A percentile compares a stretch with the other conserved stretches of the same genome.
These are phyloP conservation scores for Brachionus calyciflorus DNA, from an alignment of 1,140 invertebrate species.

Conservation along the genomic window DNA sequence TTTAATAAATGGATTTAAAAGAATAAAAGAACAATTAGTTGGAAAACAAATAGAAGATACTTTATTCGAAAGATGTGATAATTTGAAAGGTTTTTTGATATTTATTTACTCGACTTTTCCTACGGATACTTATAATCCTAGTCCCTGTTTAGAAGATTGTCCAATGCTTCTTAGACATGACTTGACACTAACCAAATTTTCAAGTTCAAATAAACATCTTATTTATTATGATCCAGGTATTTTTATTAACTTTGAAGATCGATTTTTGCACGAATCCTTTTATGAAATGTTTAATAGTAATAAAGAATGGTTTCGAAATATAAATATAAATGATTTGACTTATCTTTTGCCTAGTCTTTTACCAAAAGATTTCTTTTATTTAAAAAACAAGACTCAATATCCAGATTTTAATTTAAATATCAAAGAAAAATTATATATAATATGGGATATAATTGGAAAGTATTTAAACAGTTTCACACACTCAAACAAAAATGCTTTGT, in stretches of 20 bases:
- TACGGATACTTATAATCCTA: neutral
- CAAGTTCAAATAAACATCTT: neutral
- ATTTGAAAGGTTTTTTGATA: neutral
- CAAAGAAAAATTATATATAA: neutral
- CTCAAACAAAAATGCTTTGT: neutral
- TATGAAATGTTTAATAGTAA: neutral
- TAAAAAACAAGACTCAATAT: neutral
- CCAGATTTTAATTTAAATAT: neutral
- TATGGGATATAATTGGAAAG: neutral
- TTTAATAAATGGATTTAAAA: neutral
- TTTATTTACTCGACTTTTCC: neutral
- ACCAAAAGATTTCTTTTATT: neutral
- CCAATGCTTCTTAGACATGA: neutral
- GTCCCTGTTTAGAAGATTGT: neutral
- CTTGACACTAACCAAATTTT: neutral
- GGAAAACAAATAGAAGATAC: neutral
- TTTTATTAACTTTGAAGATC: neutral
- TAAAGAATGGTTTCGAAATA: neutral
- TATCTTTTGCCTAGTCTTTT: neutral
- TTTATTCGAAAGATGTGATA: neutral
- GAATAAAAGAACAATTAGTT: neutral
- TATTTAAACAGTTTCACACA: neutral
- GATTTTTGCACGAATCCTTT: neutral
- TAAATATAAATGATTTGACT: neutral
- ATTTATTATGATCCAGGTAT: neutral